phyloP scores from a whole-genome alignment of 2,888 invertebrate genomes.

The Neoascia interrupta region DNA sequence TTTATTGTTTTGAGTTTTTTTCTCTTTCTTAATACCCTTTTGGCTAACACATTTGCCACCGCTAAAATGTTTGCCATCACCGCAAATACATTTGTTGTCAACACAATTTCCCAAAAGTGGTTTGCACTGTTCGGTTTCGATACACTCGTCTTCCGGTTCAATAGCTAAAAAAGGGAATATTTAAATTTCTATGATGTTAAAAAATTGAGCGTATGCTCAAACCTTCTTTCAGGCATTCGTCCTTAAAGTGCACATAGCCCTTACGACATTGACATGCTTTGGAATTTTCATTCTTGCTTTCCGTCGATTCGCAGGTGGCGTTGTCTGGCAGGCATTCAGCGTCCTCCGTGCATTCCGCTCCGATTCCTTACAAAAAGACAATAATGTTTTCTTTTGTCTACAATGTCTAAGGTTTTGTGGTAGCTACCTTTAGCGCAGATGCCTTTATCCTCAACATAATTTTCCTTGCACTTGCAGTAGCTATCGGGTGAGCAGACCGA shows the following conservation, averaged over 20 bases:
- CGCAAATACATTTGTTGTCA: conserved; percentile 76
- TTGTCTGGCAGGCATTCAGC: conserved; percentile 75
- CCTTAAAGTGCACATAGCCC: conserved; percentile 77
- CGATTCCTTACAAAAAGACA: conserved; percentile 71
- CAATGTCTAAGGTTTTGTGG: neutral
- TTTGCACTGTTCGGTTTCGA: conserved; percentile 78
- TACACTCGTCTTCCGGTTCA: conserved; percentile 76
- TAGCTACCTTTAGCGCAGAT: conserved; percentile 74
- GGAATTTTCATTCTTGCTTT: conserved; percentile 69
- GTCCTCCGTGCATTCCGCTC: conserved; percentile 74
- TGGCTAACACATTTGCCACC: conserved; percentile 75
- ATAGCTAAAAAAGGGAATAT: conserved; percentile 71
- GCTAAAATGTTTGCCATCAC: conserved; percentile 75
- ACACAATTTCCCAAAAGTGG: conserved; percentile 77
- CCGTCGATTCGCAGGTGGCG: conserved; percentile 72
- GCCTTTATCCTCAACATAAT: conserved; percentile 73
- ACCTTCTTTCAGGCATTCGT: conserved; percentile 78
- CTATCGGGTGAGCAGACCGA: conserved; percentile 75
- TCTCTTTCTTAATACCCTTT: conserved; percentile 72
- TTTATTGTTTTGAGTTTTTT: neutral
- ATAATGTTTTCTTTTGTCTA: neutral
- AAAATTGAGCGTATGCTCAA: neutral
- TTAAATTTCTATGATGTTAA: neutral
- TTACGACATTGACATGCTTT: conserved; percentile 77
- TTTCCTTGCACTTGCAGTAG: conserved; percentile 75